These are phyloP conservation scores for Gephyroberyx darwinii DNA, from an alignment of 2,797 vertebrate genomes.

Conservation along the genomic window DNA sequence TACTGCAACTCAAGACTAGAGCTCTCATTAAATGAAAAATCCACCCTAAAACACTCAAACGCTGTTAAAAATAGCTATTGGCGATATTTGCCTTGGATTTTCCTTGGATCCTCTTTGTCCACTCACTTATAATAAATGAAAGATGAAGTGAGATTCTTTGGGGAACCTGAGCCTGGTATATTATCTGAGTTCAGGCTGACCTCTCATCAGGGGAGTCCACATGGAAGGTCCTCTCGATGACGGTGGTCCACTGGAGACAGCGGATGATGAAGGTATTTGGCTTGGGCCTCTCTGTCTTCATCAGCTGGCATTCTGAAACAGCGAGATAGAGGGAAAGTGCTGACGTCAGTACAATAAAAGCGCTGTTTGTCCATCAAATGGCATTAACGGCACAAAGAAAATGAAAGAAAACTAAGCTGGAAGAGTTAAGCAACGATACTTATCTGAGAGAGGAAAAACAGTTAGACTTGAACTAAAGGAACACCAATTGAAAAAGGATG, in stretches of 20 bases:
- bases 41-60: too few relatives aligned
- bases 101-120: background rate
- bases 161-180: background rate
- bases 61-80: too few relatives aligned
- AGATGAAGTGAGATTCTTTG: background rate
- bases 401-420: background rate
- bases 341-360: background rate
- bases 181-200: constrained; percentile 72
- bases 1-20: too few relatives aligned
- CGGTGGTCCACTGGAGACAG: constrained; percentile 98
- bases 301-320: constrained; percentile 94
- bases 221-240: constrained; percentile 97
- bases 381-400: background rate
- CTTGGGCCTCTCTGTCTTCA: constrained; percentile 98
- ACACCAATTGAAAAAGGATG: background rate
- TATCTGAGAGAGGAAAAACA: background rate
- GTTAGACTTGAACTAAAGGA: background rate
- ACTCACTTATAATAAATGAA: background rate
- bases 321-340: constrained; percentile 5
- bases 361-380: background rate
- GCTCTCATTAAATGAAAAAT: too few relatives aligned
- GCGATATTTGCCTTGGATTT: too few relatives aligned
- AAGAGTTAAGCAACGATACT: background rate
- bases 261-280: constrained; percentile 98
- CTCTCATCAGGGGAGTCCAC: constrained; percentile 96